phyloP scores from a whole-genome alignment of 2,113 vertebrate genomes.

The Todiramphus chloris region DNA sequence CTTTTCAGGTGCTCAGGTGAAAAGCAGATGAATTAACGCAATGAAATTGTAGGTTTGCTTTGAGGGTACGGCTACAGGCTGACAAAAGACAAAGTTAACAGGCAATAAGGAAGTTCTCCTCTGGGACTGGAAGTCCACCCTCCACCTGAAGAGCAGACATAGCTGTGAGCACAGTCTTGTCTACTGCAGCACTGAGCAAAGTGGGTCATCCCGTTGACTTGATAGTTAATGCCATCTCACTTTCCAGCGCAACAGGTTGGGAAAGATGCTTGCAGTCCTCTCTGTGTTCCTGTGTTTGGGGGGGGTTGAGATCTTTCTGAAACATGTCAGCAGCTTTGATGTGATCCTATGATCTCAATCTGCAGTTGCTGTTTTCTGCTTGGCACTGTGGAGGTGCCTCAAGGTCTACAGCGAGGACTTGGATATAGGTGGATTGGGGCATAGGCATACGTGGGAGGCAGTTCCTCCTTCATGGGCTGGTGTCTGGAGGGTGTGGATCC shows the following conservation, averaged over 20 bases:
- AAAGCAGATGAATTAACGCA: background rate
- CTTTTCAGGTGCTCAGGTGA: background rate
- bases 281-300: accelerated
- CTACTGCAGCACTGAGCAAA: background rate
- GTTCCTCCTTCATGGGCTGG: background rate
- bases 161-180: background rate
- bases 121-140: background rate
- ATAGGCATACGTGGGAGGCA: background rate
- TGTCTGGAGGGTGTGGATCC: background rate
- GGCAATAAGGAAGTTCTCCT: background rate
- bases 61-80: background rate
- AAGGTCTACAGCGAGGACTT: background rate
- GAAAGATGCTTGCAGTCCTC: background rate
- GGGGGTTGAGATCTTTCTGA: background rate
- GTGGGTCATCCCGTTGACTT: background rate
- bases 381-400: background rate
- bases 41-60: background rate
- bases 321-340: background rate
- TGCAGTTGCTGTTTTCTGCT: background rate
- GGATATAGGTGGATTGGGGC: background rate
- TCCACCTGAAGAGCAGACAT: background rate
- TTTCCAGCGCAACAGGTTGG: background rate
- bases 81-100: background rate
- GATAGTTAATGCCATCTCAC: background rate
- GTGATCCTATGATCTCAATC: background rate